Conservation (phyloP, 1,140 invertebrate genomes). For the Globodera rostochiensis region DNA sequence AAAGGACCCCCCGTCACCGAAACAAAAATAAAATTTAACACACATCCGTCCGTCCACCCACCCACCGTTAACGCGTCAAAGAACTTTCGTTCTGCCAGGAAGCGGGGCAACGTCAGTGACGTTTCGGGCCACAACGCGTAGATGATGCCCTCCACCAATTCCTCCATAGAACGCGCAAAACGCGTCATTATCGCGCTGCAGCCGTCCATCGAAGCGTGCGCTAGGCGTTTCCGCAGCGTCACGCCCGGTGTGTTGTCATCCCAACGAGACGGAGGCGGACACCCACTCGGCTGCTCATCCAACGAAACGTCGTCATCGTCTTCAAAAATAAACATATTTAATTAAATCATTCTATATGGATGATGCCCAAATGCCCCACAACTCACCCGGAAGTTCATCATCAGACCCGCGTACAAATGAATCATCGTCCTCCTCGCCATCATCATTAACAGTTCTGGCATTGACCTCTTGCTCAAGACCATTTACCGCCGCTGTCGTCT, state of each 20-base stretch:
- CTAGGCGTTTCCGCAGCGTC: background rate
- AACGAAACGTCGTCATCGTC: constrained; percentile 14
- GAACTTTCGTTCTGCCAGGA: constrained; percentile 46
- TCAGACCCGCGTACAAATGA: constrained; percentile 1
- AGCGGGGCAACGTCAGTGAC: constrained; percentile 43
- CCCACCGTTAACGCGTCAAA: constrained; percentile 46
- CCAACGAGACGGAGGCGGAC: constrained; percentile 23
- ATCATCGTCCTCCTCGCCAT: constrained; percentile 15
- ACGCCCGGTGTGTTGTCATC: background rate
- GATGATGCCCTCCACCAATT: constrained; percentile 21
- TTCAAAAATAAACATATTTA: background rate
- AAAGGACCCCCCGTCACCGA: too few relatives aligned
- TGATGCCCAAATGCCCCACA: too few relatives aligned
- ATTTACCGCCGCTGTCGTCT: background rate
- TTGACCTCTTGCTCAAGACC: background rate
- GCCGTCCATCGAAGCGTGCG: background rate
- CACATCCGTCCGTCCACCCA: too few relatives aligned
- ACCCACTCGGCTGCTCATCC: constrained; percentile 4
- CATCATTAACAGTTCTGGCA: background rate
- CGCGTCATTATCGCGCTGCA: background rate
- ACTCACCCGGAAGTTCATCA: background rate
- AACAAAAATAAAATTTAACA: too few relatives aligned
- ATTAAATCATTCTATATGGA: background rate
- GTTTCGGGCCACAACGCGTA: constrained; percentile 45
- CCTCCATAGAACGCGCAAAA: constrained; percentile 1